Evolutionary conservation across 2,888 invertebrate genomes (phyloP).

Genomic region (Drosophila macrospina): DNA sequence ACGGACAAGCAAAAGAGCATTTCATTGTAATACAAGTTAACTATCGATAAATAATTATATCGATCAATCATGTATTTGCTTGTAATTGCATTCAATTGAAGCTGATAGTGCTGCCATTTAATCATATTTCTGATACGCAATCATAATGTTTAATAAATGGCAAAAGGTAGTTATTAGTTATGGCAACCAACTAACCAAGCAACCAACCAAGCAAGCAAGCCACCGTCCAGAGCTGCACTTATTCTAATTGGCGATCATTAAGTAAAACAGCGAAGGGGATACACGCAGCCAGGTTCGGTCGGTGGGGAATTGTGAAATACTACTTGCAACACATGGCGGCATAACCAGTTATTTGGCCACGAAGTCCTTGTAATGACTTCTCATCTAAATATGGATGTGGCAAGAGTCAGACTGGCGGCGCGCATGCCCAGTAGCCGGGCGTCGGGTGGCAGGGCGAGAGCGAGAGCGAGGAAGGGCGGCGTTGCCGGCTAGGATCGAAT

Average conservation of each 20-base stretch:
- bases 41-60: not conserved
- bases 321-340: constrained; percentile 19
- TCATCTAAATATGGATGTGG: constrained; percentile 54
- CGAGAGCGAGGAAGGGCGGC: not conserved
- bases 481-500: not conserved
- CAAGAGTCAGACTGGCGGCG: constrained; percentile 27
- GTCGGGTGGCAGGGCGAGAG: not conserved
- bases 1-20: too few species aligned
- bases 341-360: constrained; percentile 26
- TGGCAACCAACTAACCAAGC: constrained; percentile 3
- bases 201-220: not conserved
- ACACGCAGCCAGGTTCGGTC: not conserved
- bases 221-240: constrained; percentile 50
- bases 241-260: constrained; percentile 79
- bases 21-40: too few species aligned
- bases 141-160: constrained; percentile 79
- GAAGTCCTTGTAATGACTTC: constrained; percentile 57
- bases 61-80: constrained; percentile 21
- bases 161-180: constrained; percentile 70
- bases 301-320: constrained; percentile 66
- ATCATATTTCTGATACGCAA: constrained; percentile 51
- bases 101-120: constrained; percentile 32
- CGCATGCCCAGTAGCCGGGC: constrained; percentile 77
- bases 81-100: constrained; percentile 57
- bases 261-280: constrained; percentile 32